Evolutionary conservation across 2,113 vertebrate genomes (phyloP).

Genomic region (Thoracochromis brauschi): DNA sequence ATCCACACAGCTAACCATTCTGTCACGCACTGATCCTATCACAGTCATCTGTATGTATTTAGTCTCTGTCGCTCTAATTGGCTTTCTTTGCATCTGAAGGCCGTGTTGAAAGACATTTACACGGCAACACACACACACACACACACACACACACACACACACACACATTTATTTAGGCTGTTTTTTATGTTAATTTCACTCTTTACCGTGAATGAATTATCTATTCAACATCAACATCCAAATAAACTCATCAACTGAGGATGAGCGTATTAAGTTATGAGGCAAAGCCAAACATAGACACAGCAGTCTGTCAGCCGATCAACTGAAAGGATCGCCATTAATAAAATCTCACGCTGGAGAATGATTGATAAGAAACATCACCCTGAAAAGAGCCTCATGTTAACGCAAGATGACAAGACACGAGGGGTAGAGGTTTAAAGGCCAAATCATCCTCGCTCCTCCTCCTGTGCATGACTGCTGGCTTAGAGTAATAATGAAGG

Average conservation of each 20-base stretch:
- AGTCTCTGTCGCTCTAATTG: background rate
- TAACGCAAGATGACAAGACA: background rate
- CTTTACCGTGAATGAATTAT: background rate
- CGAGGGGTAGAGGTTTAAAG: background rate
- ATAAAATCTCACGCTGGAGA: background rate
- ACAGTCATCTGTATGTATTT: background rate
- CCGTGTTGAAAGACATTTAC: background rate
- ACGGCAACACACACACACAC: background rate
- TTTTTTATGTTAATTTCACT: background rate
- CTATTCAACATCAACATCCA: background rate
- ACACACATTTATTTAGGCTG: background rate
- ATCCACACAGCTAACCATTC: background rate
- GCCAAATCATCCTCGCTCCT: background rate
- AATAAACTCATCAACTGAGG: background rate
- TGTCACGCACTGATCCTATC: background rate
- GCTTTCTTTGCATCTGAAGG: background rate
- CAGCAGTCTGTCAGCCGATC: background rate
- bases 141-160: background rate
- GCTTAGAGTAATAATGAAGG: conserved; percentile 16
- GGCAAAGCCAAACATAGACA: background rate
- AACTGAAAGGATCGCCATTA: background rate
- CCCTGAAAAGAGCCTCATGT: background rate
- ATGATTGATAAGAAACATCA: conserved; percentile 5
- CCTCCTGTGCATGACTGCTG: background rate
- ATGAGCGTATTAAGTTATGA: background rate